Conservation (phyloP, 2,113 vertebrate genomes). For the Meriones unguiculatus region DNA sequence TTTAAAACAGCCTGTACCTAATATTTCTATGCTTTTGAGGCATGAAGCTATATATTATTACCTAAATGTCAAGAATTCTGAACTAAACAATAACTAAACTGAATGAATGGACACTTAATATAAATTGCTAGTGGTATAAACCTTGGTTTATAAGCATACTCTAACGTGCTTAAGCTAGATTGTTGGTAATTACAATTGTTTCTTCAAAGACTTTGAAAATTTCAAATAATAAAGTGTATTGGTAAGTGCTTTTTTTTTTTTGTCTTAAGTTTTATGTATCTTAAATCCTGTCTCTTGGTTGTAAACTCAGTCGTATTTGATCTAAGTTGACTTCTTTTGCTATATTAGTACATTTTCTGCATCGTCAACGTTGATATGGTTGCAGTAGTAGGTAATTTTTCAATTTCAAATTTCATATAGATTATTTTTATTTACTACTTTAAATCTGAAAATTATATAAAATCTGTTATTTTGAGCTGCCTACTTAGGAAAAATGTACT, state of each 20-base stretch:
- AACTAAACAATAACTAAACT: neutral
- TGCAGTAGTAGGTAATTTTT: neutral
- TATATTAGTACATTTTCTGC: neutral
- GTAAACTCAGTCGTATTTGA: slow-evolving; percentile 10
- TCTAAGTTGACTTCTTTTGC: neutral
- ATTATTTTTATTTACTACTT: slow-evolving; percentile 11
- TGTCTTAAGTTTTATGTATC: neutral
- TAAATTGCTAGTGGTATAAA: neutral
- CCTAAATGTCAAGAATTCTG: slow-evolving; percentile 27
- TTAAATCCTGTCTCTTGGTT: slow-evolving; percentile 9
- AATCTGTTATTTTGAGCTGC: slow-evolving; percentile 33
- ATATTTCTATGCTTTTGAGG: neutral
- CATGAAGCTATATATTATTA: neutral
- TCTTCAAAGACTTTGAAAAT: neutral
- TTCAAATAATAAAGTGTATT: slow-evolving; percentile 22
- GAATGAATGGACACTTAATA: neutral
- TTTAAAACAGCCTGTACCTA: neutral
- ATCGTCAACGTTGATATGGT: neutral
- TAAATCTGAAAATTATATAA: slow-evolving; percentile 17
- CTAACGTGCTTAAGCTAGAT: neutral
- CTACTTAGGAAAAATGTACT: neutral
- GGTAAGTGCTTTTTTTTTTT: slow-evolving; percentile 39
- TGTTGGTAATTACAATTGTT: neutral
- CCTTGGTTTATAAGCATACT: slow-evolving; percentile 2
- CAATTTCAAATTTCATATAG: slow-evolving; percentile 35